Percentiles rank a stretch among this genome's conserved stretches.
These are phyloP conservation scores for Mongoloraphidia duomilia DNA, from an alignment of 2,888 invertebrate genomes.

Conservation along the genomic window DNA sequence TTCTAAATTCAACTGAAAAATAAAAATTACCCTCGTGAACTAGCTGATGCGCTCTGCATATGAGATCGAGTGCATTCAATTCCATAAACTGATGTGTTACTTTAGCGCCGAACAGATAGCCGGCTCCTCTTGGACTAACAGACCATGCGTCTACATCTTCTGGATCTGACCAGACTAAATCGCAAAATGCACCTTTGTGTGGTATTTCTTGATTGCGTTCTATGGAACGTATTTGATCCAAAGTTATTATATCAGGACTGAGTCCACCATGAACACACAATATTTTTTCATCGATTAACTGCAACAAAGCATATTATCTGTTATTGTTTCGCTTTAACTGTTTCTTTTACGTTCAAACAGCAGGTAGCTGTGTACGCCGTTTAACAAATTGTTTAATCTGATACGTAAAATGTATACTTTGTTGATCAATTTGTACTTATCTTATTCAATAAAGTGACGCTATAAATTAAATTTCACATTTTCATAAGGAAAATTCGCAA, in stretches of 20 bases:
- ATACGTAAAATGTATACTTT: too few species aligned
- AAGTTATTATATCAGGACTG: conserved; percentile 89
- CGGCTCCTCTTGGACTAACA: conserved; percentile 90
- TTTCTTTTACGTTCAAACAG: too few species aligned
- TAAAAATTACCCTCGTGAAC: conserved; percentile 80
- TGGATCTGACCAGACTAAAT: conserved; percentile 98
- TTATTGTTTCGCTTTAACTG: too few species aligned
- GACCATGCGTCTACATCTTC: conserved; percentile 56
- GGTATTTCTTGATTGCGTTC: conserved; percentile 97
- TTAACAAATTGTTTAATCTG: too few species aligned
- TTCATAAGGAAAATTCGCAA: conserved; percentile 14
- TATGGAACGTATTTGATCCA: conserved; percentile 92
- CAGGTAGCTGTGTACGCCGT: too few species aligned
- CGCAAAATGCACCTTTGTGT: conserved; percentile 96
- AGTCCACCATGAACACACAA: conserved; percentile 98
- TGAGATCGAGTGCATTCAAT: conserved; percentile 81
- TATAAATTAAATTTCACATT: neutral
- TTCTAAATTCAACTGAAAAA: conserved; percentile 8
- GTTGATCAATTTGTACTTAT: too few species aligned
- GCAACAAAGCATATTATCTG: conserved; percentile 21
- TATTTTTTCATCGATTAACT: conserved; percentile 94
- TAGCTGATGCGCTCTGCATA: conserved; percentile 96
- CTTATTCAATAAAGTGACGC: too few species aligned
- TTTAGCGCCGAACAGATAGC: conserved; percentile 91
- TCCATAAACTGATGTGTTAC: conserved; percentile 91